Evolutionary conservation across 2,888 invertebrate genomes (phyloP), one percentile per base, ranked within the genome.

Genomic region (Agrypnus murinus): DNA sequence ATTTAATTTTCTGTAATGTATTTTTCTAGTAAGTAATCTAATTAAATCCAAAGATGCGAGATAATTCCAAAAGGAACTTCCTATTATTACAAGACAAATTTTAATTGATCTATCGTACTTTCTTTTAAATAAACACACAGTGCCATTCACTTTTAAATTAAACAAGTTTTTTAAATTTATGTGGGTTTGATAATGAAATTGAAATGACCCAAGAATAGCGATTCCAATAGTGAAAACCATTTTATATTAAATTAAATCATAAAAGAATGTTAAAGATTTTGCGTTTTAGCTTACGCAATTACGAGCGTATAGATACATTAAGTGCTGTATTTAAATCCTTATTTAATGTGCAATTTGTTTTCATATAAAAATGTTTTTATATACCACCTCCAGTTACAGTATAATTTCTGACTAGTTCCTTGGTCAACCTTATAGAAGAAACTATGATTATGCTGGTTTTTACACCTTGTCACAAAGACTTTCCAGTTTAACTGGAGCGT

Each of bases 391-490:
- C n/a, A n/a, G n/a, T n/a, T n/a, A n/a, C n/a, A n/a, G 3, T 58
- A 12, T 14, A 43, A 43, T 58, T 58, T 19, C 14, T 57, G 12
- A 7, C 36, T 58, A 2, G 25, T 25, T 25, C 25, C 40, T 19
- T 25, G 31, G 43, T 58, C 58, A 58, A 19, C 43, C 38, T 58
- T 25, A n/a, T n/a, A 58, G 36, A 55, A 55, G 55, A 55, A 53
- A 55, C 55, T 55, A 12, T 58, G 25, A 58, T 58, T 58, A 58
- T 14, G 7, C n/a, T 2, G 25, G 40, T 58, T 58, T 58, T 58
- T 58, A 58, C 40, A 58, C 43, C 58, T 58, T 58, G 58, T 58
- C 43, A 0, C 31, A 15, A 36, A 43, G 58, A 58, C 58, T 43
- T 58, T 58, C 58, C 40, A 38, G 40, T 40, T 12, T 15, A 58